Evolutionary conservation across 2,113 vertebrate genomes (phyloP).

Genomic region (Thalassarche chlororhynchos): DNA sequence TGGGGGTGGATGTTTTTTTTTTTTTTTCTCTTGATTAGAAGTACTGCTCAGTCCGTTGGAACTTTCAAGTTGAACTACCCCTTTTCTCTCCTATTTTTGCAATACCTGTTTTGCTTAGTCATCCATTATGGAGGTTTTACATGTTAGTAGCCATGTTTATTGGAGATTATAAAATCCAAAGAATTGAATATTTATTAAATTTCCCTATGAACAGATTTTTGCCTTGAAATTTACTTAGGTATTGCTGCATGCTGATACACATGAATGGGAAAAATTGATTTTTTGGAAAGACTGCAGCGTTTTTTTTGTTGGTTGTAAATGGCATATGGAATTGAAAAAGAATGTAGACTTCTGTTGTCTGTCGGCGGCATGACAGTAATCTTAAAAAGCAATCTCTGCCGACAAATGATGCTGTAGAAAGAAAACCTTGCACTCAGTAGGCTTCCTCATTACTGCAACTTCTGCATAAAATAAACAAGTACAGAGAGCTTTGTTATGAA

Average conservation of each 20-base stretch:
- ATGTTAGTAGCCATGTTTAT: not conserved
- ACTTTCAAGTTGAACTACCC: not conserved
- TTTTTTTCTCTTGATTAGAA: not conserved
- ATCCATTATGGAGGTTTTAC: not conserved
- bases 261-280: not conserved
- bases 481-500: not conserved
- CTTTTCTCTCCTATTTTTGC: not conserved
- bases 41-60: not conserved
- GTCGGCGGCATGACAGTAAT: not conserved
- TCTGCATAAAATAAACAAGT: not conserved
- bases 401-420: not conserved
- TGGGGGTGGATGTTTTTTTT: too few relatives aligned
- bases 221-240: not conserved
- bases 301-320: not conserved
- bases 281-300: not conserved
- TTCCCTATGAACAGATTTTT: not conserved
- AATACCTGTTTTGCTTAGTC: not conserved
- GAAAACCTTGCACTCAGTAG: not conserved
- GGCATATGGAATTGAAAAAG: not conserved
- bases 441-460: not conserved
- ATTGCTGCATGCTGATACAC: not conserved
- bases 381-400: not conserved
- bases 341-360: not conserved
- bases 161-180: not conserved
- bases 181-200: not conserved